These are phyloP conservation scores for Ceratothoa steindachneri DNA, from an alignment of 2,888 invertebrate species.

Conservation along the genomic window DNA sequence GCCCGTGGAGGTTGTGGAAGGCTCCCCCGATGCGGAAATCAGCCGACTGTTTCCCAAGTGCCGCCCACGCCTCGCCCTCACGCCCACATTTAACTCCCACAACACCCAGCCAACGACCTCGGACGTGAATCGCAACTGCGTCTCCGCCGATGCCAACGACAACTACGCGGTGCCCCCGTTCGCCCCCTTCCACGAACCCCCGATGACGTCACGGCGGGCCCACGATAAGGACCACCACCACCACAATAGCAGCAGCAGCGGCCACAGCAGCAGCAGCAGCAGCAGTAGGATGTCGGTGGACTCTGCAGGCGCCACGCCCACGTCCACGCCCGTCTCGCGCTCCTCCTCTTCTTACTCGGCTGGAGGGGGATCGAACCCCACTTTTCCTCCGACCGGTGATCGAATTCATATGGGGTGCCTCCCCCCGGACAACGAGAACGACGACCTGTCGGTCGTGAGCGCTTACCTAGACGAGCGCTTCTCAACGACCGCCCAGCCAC, in stretches of 20 bases:
- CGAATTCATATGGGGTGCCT: conserved; percentile 22
- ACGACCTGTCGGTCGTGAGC: conserved; percentile 44
- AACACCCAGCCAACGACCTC: conserved; percentile 27
- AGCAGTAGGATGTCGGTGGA: conserved; percentile 47
- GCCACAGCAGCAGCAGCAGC: conserved; percentile 38
- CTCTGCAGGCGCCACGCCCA: conserved; percentile 39
- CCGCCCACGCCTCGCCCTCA: conserved; percentile 60
- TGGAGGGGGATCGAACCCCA: neutral
- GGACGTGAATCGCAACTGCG: conserved; percentile 38
- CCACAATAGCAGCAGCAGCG: conserved; percentile 38
- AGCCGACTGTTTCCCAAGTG: conserved; percentile 82
- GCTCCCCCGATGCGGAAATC: conserved; percentile 66
- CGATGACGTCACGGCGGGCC: conserved; percentile 10
- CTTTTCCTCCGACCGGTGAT: neutral
- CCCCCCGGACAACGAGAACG: conserved; percentile 34
- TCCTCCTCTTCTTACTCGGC: conserved; percentile 28
- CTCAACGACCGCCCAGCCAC: neutral
- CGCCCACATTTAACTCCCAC: conserved; percentile 16
- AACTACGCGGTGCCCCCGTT: conserved; percentile 38
- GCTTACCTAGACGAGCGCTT: conserved; percentile 40
- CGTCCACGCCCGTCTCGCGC: conserved; percentile 34
- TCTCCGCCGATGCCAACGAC: conserved; percentile 46
- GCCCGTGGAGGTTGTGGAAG: conserved; percentile 48
- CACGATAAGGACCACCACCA: conserved; percentile 20
- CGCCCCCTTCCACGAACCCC: conserved; percentile 19